phyloP scores from a whole-genome alignment of 2,888 invertebrate genomes.

The Gastrophysa polygoni region DNA sequence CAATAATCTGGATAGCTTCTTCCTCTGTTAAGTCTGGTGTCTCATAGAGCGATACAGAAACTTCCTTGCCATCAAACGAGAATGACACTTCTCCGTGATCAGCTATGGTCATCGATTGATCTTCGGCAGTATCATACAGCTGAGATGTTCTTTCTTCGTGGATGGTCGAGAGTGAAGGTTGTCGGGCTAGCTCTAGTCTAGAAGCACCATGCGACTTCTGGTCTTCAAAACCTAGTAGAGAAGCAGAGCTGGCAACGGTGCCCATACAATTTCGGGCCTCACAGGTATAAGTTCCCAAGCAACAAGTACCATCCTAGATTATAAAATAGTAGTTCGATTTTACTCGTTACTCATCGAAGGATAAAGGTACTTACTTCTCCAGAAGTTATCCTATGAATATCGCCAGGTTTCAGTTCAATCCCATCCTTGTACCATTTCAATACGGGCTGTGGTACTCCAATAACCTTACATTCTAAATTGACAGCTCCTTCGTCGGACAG shows the following conservation, averaged over 20 bases:
- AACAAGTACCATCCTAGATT: constrained; percentile 78
- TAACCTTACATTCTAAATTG: constrained; percentile 90
- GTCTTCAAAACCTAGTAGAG: constrained; percentile 86
- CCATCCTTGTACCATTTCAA: constrained; percentile 94
- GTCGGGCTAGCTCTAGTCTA: constrained; percentile 66
- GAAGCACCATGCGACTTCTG: constrained; percentile 64
- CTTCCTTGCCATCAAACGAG: constrained; percentile 90
- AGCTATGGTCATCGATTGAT: constrained; percentile 72
- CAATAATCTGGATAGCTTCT: constrained; percentile 88
- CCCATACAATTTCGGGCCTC: constrained; percentile 93
- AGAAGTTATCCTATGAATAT: constrained; percentile 88
- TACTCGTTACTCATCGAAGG: constrained; percentile 1
- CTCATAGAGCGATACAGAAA: constrained; percentile 88
- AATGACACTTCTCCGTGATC: constrained; percentile 88
- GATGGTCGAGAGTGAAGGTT: constrained; percentile 87
- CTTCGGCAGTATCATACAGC: constrained; percentile 79
- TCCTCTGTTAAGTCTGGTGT: constrained; percentile 92
- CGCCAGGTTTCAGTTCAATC: constrained; percentile 85
- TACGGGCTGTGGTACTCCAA: constrained; percentile 88
- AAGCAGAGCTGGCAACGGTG: constrained; percentile 85
- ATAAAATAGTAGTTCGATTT: not conserved
- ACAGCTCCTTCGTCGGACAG: constrained; percentile 86
- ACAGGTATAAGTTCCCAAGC: constrained; percentile 88
- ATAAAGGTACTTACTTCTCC: constrained; percentile 64
- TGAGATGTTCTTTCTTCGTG: constrained; percentile 91